Evolutionary conservation across 2,888 invertebrate species (phyloP).

Genomic region (Tuta absoluta): DNA sequence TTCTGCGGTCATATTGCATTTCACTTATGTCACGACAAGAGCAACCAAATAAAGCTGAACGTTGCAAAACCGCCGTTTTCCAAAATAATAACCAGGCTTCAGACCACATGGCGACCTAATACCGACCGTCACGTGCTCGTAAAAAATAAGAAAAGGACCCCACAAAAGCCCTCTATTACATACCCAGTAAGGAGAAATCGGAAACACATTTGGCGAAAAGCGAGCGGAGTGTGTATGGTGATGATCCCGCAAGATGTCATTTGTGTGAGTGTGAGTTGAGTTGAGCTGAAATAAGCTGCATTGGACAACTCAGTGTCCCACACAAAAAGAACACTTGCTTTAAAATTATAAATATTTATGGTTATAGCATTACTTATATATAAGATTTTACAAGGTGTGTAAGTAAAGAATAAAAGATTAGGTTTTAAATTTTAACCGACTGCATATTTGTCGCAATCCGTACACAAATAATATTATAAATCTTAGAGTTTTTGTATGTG

Average conservation of each 20-base stretch:
- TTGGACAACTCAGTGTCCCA: not conserved
- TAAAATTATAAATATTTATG: too few species aligned
- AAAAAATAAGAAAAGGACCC: slow-evolving; percentile 74
- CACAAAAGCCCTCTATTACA: slow-evolving; percentile 74
- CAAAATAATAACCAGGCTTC: slow-evolving; percentile 70
- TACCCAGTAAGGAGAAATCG: slow-evolving; percentile 61
- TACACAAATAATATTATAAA: too few species aligned
- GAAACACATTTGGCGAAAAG: slow-evolving; percentile 65
- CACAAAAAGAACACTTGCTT: not conserved
- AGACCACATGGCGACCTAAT: slow-evolving; percentile 73
- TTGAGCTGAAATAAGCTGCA: not conserved
- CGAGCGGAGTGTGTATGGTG: slow-evolving; percentile 35
- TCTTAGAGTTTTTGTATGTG: too few species aligned
- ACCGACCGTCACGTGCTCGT: slow-evolving; percentile 64
- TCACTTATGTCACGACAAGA: slow-evolving; percentile 17
- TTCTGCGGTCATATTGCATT: not conserved
- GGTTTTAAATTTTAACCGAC: too few species aligned
- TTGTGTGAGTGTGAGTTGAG: not conserved
- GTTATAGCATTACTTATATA: too few species aligned
- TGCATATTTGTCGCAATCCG: too few species aligned
- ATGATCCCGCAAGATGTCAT: not conserved
- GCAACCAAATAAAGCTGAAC: slow-evolving; percentile 52
- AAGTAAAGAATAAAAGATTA: too few species aligned
- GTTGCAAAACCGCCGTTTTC: slow-evolving; percentile 45
- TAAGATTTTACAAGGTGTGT: too few species aligned